Evolutionary conservation across 2,888 invertebrate genomes (phyloP).

Genomic region (Stenodema calcarata): DNA sequence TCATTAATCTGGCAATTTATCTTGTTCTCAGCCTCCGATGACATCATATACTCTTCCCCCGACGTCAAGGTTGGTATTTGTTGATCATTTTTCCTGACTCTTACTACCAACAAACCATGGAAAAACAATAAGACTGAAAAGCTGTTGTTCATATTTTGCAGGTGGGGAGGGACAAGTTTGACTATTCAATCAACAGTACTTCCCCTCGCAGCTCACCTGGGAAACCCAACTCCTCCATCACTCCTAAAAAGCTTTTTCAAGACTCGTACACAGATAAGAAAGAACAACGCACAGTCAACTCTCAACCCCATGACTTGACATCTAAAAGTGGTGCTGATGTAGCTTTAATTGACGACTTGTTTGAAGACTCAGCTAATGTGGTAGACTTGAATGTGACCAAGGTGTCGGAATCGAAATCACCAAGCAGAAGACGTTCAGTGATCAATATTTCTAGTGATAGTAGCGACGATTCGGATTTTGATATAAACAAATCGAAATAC

Average conservation of each 20-base stretch:
- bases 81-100: neutral
- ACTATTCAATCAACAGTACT: constrained; percentile 19
- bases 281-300: neutral
- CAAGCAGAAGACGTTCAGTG: neutral
- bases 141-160: neutral
- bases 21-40: constrained; percentile 8
- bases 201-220: neutral
- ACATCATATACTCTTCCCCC: constrained; percentile 31
- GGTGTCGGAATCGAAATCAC: neutral
- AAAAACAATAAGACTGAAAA: too few species aligned
- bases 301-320: neutral
- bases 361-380: neutral
- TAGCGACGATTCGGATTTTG: constrained; percentile 33
- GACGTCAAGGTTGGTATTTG: neutral
- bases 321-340: neutral
- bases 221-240: neutral
- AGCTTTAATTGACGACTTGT: neutral
- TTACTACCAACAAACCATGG: too few species aligned
- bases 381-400: neutral
- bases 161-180: constrained; percentile 24
- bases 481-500: constrained; percentile 16
- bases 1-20: neutral
- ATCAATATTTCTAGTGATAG: neutral
- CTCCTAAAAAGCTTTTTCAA: neutral
- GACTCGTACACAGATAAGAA: neutral